These are phyloP conservation scores for Heterocephalus glaber DNA, from an alignment of 2,113 vertebrate species.

Conservation along the genomic window DNA sequence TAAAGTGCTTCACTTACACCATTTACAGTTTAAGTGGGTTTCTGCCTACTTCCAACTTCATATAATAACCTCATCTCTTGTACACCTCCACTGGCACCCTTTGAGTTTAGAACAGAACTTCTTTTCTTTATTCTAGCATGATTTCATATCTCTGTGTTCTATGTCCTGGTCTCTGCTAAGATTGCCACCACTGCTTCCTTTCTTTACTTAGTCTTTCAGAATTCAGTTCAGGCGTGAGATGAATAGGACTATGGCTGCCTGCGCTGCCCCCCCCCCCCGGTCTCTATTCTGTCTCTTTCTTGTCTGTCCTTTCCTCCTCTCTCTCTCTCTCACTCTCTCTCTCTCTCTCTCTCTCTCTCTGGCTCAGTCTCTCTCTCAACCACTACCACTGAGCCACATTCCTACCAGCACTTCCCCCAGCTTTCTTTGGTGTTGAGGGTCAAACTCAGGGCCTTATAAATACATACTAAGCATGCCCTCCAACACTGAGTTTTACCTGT, in stretches of 20 bases:
- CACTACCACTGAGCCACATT: not conserved
- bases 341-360: not conserved
- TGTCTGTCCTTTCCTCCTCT: not conserved
- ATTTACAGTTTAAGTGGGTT: not conserved
- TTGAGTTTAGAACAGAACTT: not conserved
- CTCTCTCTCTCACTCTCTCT: not conserved
- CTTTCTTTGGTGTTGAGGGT: not conserved
- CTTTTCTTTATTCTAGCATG: not conserved
- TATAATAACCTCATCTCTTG: not conserved
- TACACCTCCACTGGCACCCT: not conserved
- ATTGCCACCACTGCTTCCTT: not conserved
- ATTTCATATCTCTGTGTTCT: not conserved
- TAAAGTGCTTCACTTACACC: conserved; percentile 13
- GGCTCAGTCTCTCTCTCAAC: not conserved
- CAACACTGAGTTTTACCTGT: not conserved
- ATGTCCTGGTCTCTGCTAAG: not conserved
- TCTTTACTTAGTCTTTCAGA: conserved; percentile 14
- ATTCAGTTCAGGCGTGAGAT: not conserved
- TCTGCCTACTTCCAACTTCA: not conserved
- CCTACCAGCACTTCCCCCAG: not conserved
- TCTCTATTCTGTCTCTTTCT: no score
- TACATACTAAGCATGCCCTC: not conserved
- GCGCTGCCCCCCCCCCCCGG: no score
- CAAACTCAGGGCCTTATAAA: not conserved
- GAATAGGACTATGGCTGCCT: no score